Evolutionary conservation across 2,888 invertebrate genomes (phyloP), one percentile per base, ranked within the genome.

Genomic region (Melanotus villosus): DNA sequence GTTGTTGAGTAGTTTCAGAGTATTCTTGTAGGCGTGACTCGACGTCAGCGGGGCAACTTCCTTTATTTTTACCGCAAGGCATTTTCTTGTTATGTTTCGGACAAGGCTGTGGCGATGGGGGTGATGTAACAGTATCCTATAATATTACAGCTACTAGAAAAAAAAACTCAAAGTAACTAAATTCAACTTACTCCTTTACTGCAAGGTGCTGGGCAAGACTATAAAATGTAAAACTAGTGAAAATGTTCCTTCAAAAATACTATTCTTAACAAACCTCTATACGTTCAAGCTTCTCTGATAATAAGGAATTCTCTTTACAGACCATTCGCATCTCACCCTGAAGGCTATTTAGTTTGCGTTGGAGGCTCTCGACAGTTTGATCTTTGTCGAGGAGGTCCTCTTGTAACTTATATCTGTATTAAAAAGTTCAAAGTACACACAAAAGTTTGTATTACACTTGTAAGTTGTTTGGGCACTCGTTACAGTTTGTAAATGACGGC

Each of bases 331-430:
- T 84, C 81, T 91, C 91, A 47, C 88, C 87, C 76, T 91, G 90
- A 54, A 91, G 84, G 45, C 88, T 85, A 75, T 87, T 87, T 71
- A 91, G 84, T 81, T 90, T 90, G 56, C 88, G 86, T 64, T 90
- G 88, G 38, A 91, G 86, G 5, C 86, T 87, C 77, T 91, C 91
- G 72, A 90, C 83, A 12, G 88, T 87, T 74, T 89, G 88, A 75
- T 91, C 91, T 75, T 90, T 90, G 36, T 87, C 87, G 81, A 90
- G 85, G 68, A 91, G 78, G 76, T 90, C 90, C 77, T 90, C 89
- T 78, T 90, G 90, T 72, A 91, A 82, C 74, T 89, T 86, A 77
- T 89, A 90, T 79, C 91, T 91, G 81, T 19, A 26, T 10, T 7
- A 43, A 41, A 66, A 52, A 32, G 34, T 38, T 36, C 3, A 21